Evolutionary conservation across 2,797 vertebrate species (phyloP).

Genomic region (Steatocranus sp.): DNA sequence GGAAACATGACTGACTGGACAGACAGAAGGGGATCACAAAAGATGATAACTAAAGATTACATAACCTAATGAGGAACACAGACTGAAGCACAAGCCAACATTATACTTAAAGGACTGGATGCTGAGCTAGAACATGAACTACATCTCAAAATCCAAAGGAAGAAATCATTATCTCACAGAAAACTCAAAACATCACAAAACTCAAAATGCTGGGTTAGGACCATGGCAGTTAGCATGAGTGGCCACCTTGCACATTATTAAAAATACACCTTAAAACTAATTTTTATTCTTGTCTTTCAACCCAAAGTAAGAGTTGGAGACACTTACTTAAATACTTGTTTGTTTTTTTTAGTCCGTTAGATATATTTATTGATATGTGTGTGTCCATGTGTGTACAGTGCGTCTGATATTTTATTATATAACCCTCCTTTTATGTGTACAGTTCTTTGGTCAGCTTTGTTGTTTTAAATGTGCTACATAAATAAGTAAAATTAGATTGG

Average conservation of each 20-base stretch:
- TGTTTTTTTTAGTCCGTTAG: fast-evolving
- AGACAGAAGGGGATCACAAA: not conserved
- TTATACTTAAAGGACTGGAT: not conserved
- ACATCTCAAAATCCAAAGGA: not conserved
- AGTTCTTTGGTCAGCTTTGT: not conserved
- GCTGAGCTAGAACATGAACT: not conserved
- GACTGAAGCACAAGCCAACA: not conserved
- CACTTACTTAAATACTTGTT: not conserved
- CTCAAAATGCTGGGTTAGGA: not conserved
- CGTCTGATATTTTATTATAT: not conserved
- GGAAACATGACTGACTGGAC: not conserved
- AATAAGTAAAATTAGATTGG: not conserved
- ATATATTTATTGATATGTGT: not conserved
- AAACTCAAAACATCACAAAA: not conserved
- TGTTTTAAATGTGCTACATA: not conserved
- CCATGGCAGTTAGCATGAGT: not conserved
- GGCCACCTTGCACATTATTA: not conserved
- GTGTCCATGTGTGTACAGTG: not conserved
- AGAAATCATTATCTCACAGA: not conserved
- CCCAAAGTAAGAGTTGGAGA: not conserved
- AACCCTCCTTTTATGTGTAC: not conserved
- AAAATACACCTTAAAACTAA: not conserved
- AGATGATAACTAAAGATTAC: not conserved
- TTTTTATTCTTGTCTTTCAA: not conserved
- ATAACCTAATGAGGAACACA: not conserved